Conservation (phyloP, 2,888 invertebrate species). For the Erebia aethiops region DNA sequence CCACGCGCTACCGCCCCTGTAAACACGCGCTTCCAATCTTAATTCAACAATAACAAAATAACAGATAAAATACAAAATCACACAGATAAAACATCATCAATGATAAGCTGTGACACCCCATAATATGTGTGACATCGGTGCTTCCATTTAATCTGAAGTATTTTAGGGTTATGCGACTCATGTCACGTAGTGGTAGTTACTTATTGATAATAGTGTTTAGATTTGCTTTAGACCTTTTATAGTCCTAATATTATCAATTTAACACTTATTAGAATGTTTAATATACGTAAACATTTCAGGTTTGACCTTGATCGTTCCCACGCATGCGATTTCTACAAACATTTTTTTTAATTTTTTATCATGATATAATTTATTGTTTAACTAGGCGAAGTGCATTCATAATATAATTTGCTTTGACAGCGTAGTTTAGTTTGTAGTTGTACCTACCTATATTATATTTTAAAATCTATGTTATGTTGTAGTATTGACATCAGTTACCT, state of each 20-base stretch:
- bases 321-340: constrained; percentile 35
- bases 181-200: constrained; percentile 1
- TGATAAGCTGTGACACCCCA: not conserved
- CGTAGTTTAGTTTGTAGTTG: not conserved
- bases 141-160: constrained; percentile 24
- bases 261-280: not conserved
- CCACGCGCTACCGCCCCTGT: constrained; percentile 72
- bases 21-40: constrained; percentile 75
- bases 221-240: not conserved
- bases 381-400: not conserved
- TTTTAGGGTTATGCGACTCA: constrained; percentile 4
- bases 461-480: not conserved
- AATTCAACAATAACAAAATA: constrained; percentile 60
- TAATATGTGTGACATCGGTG: constrained; percentile 20
- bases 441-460: no score
- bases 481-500: not conserved
- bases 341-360: constrained; percentile 20
- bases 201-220: not conserved
- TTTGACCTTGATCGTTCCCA: constrained; percentile 31
- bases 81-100: constrained; percentile 11
- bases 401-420: not conserved
- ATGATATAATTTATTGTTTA: not conserved
- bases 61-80: not conserved
- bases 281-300: constrained; percentile 27
- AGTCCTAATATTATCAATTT: not conserved